Base-by-base conservation (phyloP, 2,888 invertebrate species). In the Drosophila mulleri region DNA sequence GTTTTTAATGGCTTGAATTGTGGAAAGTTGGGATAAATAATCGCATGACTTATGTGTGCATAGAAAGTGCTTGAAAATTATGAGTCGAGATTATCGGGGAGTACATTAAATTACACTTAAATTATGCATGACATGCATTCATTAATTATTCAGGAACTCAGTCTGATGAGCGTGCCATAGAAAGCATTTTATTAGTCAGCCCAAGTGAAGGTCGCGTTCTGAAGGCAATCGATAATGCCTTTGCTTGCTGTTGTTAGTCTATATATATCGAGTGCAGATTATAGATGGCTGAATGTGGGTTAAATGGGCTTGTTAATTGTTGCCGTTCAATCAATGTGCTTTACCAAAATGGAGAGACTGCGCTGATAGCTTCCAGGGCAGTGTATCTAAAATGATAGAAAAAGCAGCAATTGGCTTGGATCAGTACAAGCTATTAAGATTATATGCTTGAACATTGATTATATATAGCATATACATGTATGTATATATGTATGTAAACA, bases 341-440 rank as follows among this genome's bases (percentile, higher is more conserved):
- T 88, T 86, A 86, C 89, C 87, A 74, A 75, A 62, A 72, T 73
- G 37, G 76, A 81, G 66, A 80, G 78, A 81, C 81, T 88, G 71
- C 83, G 84, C 80, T 81, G 83, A 75, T 73, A 81, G 63, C 69
- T 72, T 65, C 82, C 77, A 76, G 90, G 78, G 83, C 84, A 85
- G 78, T 91, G 80, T 74, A 91, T 82, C 92, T 91, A 89, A 75
- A 91, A 91, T 76, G 82, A 91, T 67, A 91, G 53, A 77, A 82
- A 68, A 74, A 80, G 71, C 71, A 61, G 61, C 76, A 44, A 74
- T 41, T 69, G 41, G 67, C 64, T 71, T 57, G 59, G 61, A 63
- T 78, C 67, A 83, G 67, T 82, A 64, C 48, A 80, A 72, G 69
- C 72, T 70, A 29, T 68, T 23, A 23, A 23, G 63, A 54, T 47